Evolutionary conservation across 2,113 vertebrate species (phyloP).

Genomic region (Macrotis lagotis): DNA sequence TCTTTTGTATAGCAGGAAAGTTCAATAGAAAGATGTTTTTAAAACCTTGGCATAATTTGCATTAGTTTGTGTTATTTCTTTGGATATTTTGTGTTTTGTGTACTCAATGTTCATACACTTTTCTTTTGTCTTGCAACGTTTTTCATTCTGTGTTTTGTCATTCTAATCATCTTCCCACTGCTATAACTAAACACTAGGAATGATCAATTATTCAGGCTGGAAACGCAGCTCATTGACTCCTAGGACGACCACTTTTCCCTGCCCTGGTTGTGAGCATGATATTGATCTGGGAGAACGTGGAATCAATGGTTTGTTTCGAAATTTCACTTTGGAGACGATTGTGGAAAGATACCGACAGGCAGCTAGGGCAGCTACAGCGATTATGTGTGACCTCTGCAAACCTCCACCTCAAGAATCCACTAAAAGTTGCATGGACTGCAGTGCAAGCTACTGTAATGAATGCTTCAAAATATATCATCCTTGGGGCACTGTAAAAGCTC

Average conservation of each 20-base stretch:
- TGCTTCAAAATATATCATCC: constrained; percentile 98
- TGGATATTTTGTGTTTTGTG: not conserved
- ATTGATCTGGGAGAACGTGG: constrained; percentile 97
- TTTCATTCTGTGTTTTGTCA: not conserved
- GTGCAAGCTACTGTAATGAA: constrained; percentile 96
- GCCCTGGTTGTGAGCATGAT: constrained; percentile 94
- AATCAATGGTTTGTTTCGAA: constrained; percentile 96
- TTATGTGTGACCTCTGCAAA: constrained; percentile 97
- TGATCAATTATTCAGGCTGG: constrained; percentile 89
- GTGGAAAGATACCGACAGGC: constrained; percentile 97
- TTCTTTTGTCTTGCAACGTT: constrained; percentile 31
- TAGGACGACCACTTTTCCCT: constrained; percentile 90
- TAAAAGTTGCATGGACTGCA: constrained; percentile 99
- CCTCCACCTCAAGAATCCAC: constrained; percentile 95
- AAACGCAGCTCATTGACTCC: constrained; percentile 93
- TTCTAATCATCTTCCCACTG: constrained; percentile 53
- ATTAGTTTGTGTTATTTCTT: constrained; percentile 10
- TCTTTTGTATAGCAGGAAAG: constrained; percentile 32
- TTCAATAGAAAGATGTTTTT: not conserved
- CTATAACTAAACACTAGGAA: constrained; percentile 80
- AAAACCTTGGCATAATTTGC: constrained; percentile 42
- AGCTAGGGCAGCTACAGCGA: constrained; percentile 93
- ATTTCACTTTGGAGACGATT: constrained; percentile 97
- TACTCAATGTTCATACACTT: not conserved
- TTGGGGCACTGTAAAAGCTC: constrained; percentile 95